phyloP scores from a whole-genome alignment of 2,888 invertebrate genomes.

The Ypsolopha scabrella region DNA sequence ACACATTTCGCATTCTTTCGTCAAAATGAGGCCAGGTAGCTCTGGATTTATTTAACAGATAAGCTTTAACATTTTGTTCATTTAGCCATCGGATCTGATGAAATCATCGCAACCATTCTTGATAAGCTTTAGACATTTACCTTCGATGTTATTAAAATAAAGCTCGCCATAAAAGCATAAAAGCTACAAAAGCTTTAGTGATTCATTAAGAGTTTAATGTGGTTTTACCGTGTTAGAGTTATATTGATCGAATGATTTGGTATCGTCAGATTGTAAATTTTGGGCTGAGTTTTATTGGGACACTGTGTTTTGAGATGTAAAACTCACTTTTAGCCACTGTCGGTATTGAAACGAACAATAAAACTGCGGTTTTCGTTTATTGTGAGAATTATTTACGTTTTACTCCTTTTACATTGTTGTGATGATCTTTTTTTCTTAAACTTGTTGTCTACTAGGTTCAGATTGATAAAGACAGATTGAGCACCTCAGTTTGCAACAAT shows the following conservation, averaged over 20 bases:
- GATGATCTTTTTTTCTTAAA: too few species aligned
- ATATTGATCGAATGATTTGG: background rate
- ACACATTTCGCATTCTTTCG: too few species aligned
- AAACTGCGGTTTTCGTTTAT: too few species aligned
- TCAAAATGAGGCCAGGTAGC: slow-evolving; percentile 4
- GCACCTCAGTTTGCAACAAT: too few species aligned
- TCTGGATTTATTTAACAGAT: too few species aligned
- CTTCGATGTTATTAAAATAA: slow-evolving; percentile 7
- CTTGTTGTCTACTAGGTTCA: too few species aligned
- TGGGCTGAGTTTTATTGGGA: background rate
- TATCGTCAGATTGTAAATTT: background rate
- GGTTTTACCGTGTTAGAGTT: slow-evolving; percentile 3
- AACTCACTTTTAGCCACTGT: too few species aligned
- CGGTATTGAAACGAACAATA: too few species aligned
- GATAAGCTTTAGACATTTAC: slow-evolving; percentile 45
- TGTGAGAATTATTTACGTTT: too few species aligned
- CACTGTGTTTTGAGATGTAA: background rate
- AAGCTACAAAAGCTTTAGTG: slow-evolving; percentile 4
- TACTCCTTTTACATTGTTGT: too few species aligned
- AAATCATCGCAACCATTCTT: slow-evolving; percentile 46
- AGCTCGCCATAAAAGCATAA: slow-evolving; percentile 2
- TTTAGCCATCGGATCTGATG: slow-evolving; percentile 26
- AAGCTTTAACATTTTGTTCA: too few species aligned
- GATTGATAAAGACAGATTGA: too few species aligned
- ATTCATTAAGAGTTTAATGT: slow-evolving; percentile 1